Evolutionary conservation across 1,140 invertebrate genomes (phyloP).

Genomic region (Mamestra configurata): DNA sequence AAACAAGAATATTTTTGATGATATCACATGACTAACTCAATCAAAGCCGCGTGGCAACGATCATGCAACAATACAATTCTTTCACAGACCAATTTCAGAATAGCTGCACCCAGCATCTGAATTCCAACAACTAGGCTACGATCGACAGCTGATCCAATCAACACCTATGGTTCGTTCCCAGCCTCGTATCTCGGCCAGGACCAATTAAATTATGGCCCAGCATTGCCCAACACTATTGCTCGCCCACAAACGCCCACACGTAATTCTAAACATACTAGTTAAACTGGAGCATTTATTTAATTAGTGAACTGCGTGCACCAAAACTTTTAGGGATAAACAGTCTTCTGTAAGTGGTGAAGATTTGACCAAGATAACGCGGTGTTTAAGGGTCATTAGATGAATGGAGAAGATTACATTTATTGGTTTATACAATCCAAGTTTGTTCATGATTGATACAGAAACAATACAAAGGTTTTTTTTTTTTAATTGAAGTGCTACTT

Average conservation of each 20-base stretch:
- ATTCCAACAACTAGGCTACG: not conserved
- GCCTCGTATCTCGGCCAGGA: not conserved
- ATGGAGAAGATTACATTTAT: conserved; percentile 3
- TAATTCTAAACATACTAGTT: conserved; percentile 57
- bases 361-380: not conserved
- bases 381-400: conserved; percentile 17
- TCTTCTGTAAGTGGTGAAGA: conserved; percentile 21
- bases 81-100: not conserved
- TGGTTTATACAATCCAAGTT: not conserved
- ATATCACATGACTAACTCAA: too few relatives aligned
- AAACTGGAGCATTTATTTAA: conserved; percentile 60
- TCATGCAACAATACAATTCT: too few relatives aligned
- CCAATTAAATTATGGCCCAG: not conserved
- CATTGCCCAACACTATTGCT: conserved; percentile 15
- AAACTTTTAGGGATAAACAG: conserved; percentile 16
- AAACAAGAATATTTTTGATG: too few relatives aligned
- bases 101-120: not conserved
- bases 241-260: conserved; percentile 49
- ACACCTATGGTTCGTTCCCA: not conserved
- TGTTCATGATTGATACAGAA: not conserved
- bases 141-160: not conserved
- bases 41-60: too few relatives aligned
- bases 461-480: too few relatives aligned
- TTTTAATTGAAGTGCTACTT: too few relatives aligned
- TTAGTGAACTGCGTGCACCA: conserved; percentile 53